Evolutionary conservation across 2,888 invertebrate genomes (phyloP), one percentile per base, ranked within the genome.

Genomic region (Xiphydria camelus): DNA sequence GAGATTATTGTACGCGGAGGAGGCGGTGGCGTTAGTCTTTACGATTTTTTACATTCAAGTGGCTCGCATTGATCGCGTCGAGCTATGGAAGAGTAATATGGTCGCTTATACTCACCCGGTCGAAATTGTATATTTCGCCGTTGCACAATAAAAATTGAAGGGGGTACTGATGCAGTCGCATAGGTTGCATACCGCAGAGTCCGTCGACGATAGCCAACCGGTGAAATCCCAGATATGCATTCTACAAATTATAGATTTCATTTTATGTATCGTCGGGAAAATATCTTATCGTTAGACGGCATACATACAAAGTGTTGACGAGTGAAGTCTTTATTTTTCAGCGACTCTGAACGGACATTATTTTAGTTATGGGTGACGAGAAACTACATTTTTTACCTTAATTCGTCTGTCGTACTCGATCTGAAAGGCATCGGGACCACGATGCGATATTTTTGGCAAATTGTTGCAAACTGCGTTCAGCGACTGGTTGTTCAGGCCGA

Each of bases 111-210:
- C 60, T 68, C 73, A 83, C 83, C 62, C 79, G 75, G 68, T 83
- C 80, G 63, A 68, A 84, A 79, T 94, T 93, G 77, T 92, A 94
- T 57, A 93, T 84, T 80, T 93, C 93, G 34, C 93, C 93, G 69
- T 93, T 93, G 77, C 88, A 89, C 36, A 88, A 77, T 32, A 88
- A 76, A 53, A 82, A 81, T 39, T 86, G 76, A 49, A 83, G 78
- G 3, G 88, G 88, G 71, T 82, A 85, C 58, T 81, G 75, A 63
- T 83, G 83, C 6, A 88, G 72, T 49, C 83, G 82, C 86, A 88
- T 86, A 1, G 88, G 88, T 64, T 88, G 88, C 88, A 88, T 88
- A 35, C 88, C 88, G 71, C 86, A 83, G 0, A 84, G 77, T 29
- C 82, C 78, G 64, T 88, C 88, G 4, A 88, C 83, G 59, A 89